These are phyloP conservation scores for Chrysocyon brachyurus DNA, from an alignment of 2,797 vertebrate species.

Conservation along the genomic window DNA sequence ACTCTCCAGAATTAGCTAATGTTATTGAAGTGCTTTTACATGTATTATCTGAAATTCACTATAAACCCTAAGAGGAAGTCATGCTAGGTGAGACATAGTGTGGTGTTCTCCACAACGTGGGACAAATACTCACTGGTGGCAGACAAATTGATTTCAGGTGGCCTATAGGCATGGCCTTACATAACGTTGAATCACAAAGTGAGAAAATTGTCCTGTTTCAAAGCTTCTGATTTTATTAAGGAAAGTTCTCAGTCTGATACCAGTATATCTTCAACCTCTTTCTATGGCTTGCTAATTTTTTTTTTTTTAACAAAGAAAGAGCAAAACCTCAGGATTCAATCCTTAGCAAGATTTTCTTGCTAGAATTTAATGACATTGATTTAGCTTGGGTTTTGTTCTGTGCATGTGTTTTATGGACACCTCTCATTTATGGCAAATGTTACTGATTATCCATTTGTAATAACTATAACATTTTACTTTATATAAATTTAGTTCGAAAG, in stretches of 20 bases:
- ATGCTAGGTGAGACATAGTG: neutral
- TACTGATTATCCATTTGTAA: neutral
- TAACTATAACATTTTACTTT: neutral
- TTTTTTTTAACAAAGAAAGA: neutral
- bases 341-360: neutral
- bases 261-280: constrained; percentile 13
- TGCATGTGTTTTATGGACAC: neutral
- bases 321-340: neutral
- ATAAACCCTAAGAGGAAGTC: neutral
- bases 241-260: constrained; percentile 14
- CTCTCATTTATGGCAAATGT: neutral
- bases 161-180: neutral
- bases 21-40: neutral
- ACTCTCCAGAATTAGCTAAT: neutral
- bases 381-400: neutral
- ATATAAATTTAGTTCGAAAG: neutral
- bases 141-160: constrained; percentile 35
- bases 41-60: neutral
- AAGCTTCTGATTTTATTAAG: constrained; percentile 48
- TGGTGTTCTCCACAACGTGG: neutral
- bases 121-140: neutral
- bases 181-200: neutral
- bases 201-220: constrained; percentile 60
- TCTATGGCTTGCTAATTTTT: constrained; percentile 2
- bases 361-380: neutral